Evolutionary conservation across 2,797 vertebrate species (phyloP), one percentile per base, ranked within the genome.

Genomic region (Liasis olivaceus): DNA sequence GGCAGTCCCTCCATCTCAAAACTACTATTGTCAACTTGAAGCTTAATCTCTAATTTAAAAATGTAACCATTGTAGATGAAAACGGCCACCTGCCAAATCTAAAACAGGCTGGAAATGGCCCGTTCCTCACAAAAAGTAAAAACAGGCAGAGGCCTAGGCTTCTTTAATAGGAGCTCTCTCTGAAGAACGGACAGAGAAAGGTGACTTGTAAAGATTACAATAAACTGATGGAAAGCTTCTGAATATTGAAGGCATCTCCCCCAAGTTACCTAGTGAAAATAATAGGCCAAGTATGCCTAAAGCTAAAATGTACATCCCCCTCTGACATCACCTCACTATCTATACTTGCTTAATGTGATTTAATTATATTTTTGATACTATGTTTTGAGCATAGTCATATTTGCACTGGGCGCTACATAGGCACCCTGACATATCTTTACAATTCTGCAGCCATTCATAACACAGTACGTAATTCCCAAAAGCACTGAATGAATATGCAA

Each of bases 371-470:
- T 64, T 62, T n/a, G 22, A 58, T 47, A 14, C 64, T 85, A 51
- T 59, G 31, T 85, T 88, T 87, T 15, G 69, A 92, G 47, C 72
- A 2, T 2, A 58, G 85, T 17, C 60, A 14, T 47, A 36, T 59
- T 90, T 87, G 31, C 91, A 47, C 63, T 93, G 87, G 26, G 64
- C 26, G 85, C 85, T 89, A 12, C 85, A 60, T 9, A 28, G n/a
- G 28, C 69, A 2, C 1, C 12, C 24, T 15, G 60, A 15, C 2
- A 6, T 60, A 72, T 60, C 91, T 63, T 2, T 17, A 2, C 3
- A 51, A 0, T 81, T 42, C 4, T 51, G 87, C 17, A 5, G 47
- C 28, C 17, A 17, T 1, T 22, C 9, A 26, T 58, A 5, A 5
- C 1, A 9, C 20, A 63, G 28, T 0, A 24, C 4, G 12, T 31